Evolutionary conservation across 2,113 vertebrate species (phyloP).

Genomic region (Nesoenas mayeri): DNA sequence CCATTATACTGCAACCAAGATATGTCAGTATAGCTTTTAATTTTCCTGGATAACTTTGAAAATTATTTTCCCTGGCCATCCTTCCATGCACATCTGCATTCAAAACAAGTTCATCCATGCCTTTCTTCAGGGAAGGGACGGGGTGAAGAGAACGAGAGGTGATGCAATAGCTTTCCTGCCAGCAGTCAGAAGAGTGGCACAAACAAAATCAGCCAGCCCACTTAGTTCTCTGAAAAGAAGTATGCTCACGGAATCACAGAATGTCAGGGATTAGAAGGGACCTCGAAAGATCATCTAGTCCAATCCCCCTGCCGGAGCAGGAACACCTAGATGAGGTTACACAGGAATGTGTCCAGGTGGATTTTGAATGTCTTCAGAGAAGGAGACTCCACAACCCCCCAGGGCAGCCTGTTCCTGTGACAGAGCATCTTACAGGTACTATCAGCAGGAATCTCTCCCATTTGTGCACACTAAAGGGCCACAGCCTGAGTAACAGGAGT

Average conservation of each 20-base stretch:
- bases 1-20: not conserved
- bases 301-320: no score
- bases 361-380: no score
- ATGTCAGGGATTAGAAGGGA: no score
- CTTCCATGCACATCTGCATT: not conserved
- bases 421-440: not conserved
- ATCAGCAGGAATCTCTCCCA: not conserved
- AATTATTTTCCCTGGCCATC: not conserved
- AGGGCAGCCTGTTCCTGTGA: not conserved
- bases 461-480: slow-evolving; percentile 22
- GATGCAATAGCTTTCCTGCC: slow-evolving; percentile 4
- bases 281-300: no score
- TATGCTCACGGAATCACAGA: no score
- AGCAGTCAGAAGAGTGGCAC: not conserved
- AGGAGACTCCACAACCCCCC: no score
- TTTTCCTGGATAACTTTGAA: not conserved
- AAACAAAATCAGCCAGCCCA: slow-evolving; percentile 12
- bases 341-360: no score
- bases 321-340: no score
- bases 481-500: slow-evolving; percentile 4
- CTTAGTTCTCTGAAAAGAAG: not conserved
- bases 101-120: not conserved
- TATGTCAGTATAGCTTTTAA: not conserved
- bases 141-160: not conserved
- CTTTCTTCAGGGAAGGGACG: not conserved